Percentiles rank a stretch among this genome's conserved stretches.
These are phyloP conservation scores for Lagopus muta DNA, from an alignment of 2,113 vertebrate genomes.

Conservation along the genomic window DNA sequence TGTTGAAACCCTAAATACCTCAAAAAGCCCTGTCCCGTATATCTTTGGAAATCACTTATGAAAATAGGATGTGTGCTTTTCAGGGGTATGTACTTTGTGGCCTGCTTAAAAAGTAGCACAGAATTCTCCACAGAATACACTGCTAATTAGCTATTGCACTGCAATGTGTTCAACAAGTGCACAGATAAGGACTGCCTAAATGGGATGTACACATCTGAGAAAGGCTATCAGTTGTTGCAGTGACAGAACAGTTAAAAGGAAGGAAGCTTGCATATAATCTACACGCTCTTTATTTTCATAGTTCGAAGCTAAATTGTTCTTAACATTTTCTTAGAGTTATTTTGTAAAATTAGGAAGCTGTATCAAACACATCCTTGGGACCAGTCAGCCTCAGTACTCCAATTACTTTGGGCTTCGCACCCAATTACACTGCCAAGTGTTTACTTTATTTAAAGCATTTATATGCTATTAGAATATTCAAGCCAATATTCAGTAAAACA, in stretches of 20 bases:
- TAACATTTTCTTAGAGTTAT: background rate
- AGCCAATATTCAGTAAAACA: slow-evolving; percentile 50
- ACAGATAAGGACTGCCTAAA: slow-evolving; percentile 19
- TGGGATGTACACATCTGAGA: background rate
- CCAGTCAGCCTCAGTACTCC: slow-evolving; percentile 20
- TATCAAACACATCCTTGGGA: slow-evolving; percentile 4
- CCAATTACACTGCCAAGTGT: slow-evolving; percentile 6
- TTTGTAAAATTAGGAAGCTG: slow-evolving; percentile 25
- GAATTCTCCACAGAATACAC: slow-evolving; percentile 40
- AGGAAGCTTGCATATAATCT: background rate
- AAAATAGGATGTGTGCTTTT: slow-evolving; percentile 25
- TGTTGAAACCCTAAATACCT: background rate
- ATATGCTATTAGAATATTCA: slow-evolving; percentile 66
- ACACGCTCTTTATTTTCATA: background rate
- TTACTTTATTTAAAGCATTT: slow-evolving; percentile 58
- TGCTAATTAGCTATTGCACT: slow-evolving; percentile 60
- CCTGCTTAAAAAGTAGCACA: slow-evolving; percentile 63
- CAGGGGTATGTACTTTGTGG: background rate
- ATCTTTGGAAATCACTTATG: slow-evolving; percentile 2
- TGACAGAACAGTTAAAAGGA: background rate
- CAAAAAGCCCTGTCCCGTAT: background rate
- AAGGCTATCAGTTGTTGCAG: background rate
- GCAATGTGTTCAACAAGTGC: slow-evolving; percentile 1
- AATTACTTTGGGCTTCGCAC: slow-evolving; percentile 36
- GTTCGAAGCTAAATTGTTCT: background rate